Conservation (phyloP, 2,113 vertebrate genomes). For the Stegostoma tigrinum region DNA sequence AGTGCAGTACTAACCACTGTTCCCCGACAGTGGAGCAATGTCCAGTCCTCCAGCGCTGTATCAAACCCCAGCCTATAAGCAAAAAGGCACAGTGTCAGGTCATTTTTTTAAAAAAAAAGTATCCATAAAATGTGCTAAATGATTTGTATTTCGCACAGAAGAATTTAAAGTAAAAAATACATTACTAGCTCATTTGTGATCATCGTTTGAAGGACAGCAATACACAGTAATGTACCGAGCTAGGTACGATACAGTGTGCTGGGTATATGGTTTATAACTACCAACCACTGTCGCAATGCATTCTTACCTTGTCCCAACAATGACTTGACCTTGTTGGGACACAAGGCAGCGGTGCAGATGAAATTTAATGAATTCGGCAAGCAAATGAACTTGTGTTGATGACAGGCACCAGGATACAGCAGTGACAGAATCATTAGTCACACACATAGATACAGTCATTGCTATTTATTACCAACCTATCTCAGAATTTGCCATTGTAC, state of each 20-base stretch:
- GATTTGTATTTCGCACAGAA: background rate
- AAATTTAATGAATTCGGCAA: conserved; percentile 36
- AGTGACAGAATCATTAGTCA: conserved; percentile 39
- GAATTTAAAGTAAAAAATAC: background rate
- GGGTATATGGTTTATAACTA: background rate
- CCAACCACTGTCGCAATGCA: background rate
- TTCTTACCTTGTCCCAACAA: conserved; percentile 22
- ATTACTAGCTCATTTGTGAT: background rate
- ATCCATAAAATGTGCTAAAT: background rate
- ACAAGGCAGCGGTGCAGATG: background rate
- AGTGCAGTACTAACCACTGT: conserved; percentile 26
- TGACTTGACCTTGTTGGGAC: conserved; percentile 31
- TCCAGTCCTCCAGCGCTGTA: background rate
- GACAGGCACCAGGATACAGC: conserved; percentile 38
- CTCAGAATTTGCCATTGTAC: conserved; percentile 33
- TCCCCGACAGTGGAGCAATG: conserved; percentile 19
- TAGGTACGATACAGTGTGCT: no score
- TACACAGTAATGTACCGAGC: background rate
- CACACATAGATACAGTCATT: conserved; percentile 27
- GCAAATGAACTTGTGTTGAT: conserved; percentile 35
- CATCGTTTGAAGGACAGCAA: background rate
- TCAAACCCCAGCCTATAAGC: conserved; percentile 26
- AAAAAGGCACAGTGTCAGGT: conserved; percentile 22
- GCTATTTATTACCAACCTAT: conserved; percentile 36
- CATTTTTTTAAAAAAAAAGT: background rate